Conservation (phyloP, 2,797 vertebrate species). For the Crax fasciolata region DNA sequence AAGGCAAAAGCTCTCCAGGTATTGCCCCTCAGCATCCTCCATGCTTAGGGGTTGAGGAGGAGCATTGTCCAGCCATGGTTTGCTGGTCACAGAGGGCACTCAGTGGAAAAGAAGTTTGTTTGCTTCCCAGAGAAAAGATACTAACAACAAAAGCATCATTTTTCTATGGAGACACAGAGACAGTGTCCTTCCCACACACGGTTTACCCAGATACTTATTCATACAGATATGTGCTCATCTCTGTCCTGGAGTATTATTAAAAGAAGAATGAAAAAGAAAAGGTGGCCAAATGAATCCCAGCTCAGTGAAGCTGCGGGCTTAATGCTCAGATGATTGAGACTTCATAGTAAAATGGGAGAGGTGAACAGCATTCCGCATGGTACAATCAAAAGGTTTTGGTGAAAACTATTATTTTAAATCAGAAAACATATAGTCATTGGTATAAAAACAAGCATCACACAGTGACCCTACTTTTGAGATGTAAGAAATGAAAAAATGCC, state of each 20-base stretch:
- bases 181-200: background rate
- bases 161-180: rapidly evolving
- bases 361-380: background rate
- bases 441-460: background rate
- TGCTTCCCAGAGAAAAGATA: background rate
- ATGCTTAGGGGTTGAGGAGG: rapidly evolving
- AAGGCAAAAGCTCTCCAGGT: background rate
- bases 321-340: background rate
- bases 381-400: background rate
- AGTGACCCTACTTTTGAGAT: background rate
- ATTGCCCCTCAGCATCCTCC: background rate
- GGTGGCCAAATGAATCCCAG: background rate
- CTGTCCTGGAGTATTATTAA: background rate
- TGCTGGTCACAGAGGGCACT: background rate
- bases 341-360: background rate
- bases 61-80: background rate
- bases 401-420: background rate
- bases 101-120: background rate
- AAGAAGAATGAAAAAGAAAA: background rate
- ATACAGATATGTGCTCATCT: rapidly evolving
- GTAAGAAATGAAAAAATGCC: background rate
- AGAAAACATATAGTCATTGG: background rate
- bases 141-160: background rate
- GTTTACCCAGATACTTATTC: background rate
- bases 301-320: background rate